Conservation (phyloP, 2,797 vertebrate species). For the Oryzias dopingdopingensis region DNA sequence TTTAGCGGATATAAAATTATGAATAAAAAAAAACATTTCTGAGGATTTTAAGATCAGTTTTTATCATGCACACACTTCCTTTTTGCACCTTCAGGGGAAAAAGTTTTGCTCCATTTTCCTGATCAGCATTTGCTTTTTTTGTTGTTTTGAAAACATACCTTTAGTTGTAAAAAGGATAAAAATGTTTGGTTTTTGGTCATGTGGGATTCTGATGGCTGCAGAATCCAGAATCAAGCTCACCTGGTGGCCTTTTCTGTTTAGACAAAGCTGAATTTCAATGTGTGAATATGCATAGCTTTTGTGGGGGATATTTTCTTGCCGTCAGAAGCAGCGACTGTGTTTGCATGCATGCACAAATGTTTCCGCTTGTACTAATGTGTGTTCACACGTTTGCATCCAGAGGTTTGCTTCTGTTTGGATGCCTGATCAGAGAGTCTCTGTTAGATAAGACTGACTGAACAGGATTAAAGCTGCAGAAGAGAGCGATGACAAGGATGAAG, state of each 20-base stretch:
- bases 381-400: constrained; percentile 14
- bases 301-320: constrained; percentile 13
- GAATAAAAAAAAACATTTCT: too few species aligned
- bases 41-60: too few species aligned
- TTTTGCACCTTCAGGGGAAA: too few species aligned
- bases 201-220: too few species aligned
- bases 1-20: too few species aligned
- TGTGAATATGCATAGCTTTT: constrained; percentile 6
- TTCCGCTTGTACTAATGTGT: constrained; percentile 16
- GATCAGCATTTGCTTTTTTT: neutral
- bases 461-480: constrained; percentile 2
- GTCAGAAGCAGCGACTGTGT: constrained; percentile 19
- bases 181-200: too few species aligned
- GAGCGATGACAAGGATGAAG: constrained; percentile 7
- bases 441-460: neutral
- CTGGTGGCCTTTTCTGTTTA: constrained; percentile 22
- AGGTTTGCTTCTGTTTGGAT: constrained; percentile 22
- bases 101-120: too few species aligned
- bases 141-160: neutral
- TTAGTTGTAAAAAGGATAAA: too few species aligned
- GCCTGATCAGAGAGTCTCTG: constrained; percentile 4
- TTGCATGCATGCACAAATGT: constrained; percentile 26
- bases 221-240: constrained; percentile 22
- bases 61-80: too few species aligned
- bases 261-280: too few species aligned